Evolutionary conservation across 1,140 invertebrate genomes (phyloP).

Genomic region (Drosophila miranda): DNA sequence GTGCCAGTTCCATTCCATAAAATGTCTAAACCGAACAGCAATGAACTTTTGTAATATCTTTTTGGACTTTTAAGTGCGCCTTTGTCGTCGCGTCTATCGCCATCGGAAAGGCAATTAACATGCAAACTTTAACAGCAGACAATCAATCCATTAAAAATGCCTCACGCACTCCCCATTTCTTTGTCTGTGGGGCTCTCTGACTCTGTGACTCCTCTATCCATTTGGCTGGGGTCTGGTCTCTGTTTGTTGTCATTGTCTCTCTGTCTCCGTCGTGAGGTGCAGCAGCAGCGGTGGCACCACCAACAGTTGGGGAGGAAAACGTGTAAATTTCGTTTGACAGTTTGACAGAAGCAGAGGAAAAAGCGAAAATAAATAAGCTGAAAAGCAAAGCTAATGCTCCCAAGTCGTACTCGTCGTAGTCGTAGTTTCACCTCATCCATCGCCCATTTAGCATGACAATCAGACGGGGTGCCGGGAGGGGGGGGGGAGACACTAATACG

Average conservation of each 20-base stretch:
- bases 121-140: slow-evolving; percentile 51
- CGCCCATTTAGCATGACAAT: slow-evolving; percentile 75
- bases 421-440: slow-evolving; percentile 65
- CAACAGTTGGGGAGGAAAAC: slow-evolving; percentile 36
- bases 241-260: too few relatives aligned
- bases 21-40: slow-evolving; percentile 9
- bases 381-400: slow-evolving; percentile 37
- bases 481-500: slow-evolving; percentile 41
- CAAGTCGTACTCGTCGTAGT: slow-evolving; percentile 35
- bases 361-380: slow-evolving; percentile 9
- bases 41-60: slow-evolving; percentile 31
- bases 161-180: slow-evolving; percentile 63
- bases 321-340: slow-evolving; percentile 62
- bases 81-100: slow-evolving; percentile 34
- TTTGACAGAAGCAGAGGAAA: slow-evolving; percentile 34
- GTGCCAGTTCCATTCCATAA: slow-evolving; percentile 3
- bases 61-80: slow-evolving; percentile 34
- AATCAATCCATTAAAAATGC: slow-evolving; percentile 55
- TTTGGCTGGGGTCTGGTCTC: slow-evolving; percentile 7
- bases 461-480: slow-evolving; percentile 19
- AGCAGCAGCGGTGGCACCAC: slow-evolving; percentile 17
- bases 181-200: slow-evolving; percentile 34
- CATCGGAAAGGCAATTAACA: slow-evolving; percentile 59
- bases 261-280: slow-evolving; percentile 43
- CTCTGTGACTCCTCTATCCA: slow-evolving; percentile 12